Conservation (phyloP, 2,113 vertebrate genomes). For the Rhinoderma darwinii region DNA sequence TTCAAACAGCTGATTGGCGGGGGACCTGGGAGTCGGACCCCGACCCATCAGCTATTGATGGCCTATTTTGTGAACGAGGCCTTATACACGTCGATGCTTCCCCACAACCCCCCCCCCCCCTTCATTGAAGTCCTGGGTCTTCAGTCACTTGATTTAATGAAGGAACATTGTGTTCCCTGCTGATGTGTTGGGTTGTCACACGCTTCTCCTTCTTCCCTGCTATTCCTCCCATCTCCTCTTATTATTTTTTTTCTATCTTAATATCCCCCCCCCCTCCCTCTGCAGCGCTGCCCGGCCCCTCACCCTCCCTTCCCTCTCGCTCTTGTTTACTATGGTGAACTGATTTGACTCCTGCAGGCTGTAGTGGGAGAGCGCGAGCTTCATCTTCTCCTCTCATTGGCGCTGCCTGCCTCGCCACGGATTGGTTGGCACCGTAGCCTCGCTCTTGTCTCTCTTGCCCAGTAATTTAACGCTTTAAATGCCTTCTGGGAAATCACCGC, state of each 20-base stretch:
- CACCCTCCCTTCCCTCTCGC: not conserved
- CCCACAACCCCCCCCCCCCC: not conserved
- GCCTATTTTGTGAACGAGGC: too few relatives aligned
- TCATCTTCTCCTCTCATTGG: conserved; percentile 12
- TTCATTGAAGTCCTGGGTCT: not conserved
- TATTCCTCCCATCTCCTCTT: not conserved
- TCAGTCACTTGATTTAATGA: conserved; percentile 13
- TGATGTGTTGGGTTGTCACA: not conserved
- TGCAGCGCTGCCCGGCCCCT: not conserved
- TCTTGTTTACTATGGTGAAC: conserved; percentile 59
- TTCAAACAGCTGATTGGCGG: too few relatives aligned
- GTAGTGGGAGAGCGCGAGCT: conserved; percentile 17
- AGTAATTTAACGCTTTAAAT: conserved; percentile 26
- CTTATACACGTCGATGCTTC: too few relatives aligned
- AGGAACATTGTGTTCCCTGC: conserved; percentile 9
- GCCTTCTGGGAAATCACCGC: not conserved
- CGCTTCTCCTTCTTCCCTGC: not conserved
- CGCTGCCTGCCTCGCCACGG: not conserved
- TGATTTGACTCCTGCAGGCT: conserved; percentile 53
- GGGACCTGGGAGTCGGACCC: too few relatives aligned
- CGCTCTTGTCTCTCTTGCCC: not conserved
- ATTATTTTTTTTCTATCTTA: conserved; percentile 1
- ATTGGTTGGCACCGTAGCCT: conserved; percentile 22
- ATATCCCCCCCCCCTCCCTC: not conserved
- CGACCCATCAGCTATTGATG: too few relatives aligned